Evolutionary conservation across 2,888 invertebrate species (phyloP).

Genomic region (Heliconius aoede): DNA sequence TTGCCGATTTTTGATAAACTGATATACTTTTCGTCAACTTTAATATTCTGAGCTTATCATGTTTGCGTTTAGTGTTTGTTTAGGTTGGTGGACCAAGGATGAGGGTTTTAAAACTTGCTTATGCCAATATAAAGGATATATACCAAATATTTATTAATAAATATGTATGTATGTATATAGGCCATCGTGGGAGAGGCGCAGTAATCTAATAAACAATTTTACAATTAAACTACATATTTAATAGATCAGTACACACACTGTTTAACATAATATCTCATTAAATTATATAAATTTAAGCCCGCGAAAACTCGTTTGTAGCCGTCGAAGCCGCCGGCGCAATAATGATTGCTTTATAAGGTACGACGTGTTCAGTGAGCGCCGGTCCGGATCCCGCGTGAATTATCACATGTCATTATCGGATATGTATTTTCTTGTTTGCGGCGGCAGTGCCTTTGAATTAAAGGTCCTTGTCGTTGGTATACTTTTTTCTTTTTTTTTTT

Average conservation of each 20-base stretch:
- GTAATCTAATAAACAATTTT: background rate
- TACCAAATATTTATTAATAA: background rate
- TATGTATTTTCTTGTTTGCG: constrained; percentile 61
- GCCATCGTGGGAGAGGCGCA: too few species aligned
- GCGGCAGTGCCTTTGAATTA: constrained; percentile 74
- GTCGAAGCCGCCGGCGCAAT: constrained; percentile 41
- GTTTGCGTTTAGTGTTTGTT: constrained; percentile 25
- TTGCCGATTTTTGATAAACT: background rate
- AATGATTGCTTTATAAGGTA: constrained; percentile 51
- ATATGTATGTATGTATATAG: background rate
- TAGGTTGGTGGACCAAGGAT: constrained; percentile 24
- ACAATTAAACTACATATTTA: background rate
- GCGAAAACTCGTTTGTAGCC: constrained; percentile 29
- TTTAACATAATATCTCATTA: constrained; percentile 29
- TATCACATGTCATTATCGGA: constrained; percentile 72
- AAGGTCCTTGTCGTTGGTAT: constrained; percentile 67
- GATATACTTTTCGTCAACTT: constrained; percentile 1
- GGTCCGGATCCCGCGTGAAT: constrained; percentile 58
- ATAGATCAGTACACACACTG: background rate
- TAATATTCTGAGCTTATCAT: constrained; percentile 27
- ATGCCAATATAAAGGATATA: background rate
- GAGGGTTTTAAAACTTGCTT: constrained; percentile 2
- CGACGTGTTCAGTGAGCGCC: constrained; percentile 41
- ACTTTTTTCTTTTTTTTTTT: constrained; percentile 50
- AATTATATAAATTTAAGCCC: constrained; percentile 37